phyloP scores from a whole-genome alignment of 2,113 vertebrate genomes.

The Falco punctatus region DNA sequence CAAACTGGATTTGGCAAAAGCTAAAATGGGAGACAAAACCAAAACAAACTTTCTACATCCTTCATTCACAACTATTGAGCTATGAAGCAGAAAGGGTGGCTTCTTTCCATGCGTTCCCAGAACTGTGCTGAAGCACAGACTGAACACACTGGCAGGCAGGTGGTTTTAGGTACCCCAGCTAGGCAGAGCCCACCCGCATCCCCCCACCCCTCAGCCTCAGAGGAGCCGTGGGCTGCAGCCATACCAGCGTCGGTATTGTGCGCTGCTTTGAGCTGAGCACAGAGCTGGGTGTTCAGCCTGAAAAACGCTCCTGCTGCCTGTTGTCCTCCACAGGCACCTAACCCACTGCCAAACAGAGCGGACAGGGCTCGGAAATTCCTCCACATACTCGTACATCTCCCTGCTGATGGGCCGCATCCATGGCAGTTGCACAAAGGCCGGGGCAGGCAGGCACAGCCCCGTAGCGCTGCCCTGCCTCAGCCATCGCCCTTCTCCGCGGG shows the following conservation, averaged over 20 bases:
- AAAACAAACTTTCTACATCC: not conserved
- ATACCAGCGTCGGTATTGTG: fast-evolving
- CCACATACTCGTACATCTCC: fast-evolving
- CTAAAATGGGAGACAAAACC: not conserved
- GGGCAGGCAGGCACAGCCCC: not conserved
- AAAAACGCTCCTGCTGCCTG: not conserved
- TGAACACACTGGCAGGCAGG: fast-evolving
- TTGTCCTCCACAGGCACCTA: not conserved
- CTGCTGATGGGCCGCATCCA: not conserved
- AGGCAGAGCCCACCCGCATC: fast-evolving
- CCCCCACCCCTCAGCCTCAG: not conserved
- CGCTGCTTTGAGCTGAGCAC: not conserved
- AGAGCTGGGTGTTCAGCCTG: not conserved
- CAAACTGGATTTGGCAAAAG: not conserved
- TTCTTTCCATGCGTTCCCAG: not conserved
- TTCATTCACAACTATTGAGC: not conserved
- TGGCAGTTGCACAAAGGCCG: too few relatives aligned
- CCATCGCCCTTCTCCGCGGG: not conserved
- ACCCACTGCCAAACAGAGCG: not conserved
- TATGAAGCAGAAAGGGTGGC: not conserved
- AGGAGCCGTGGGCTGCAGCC: not conserved
- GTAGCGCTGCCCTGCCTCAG: not conserved
- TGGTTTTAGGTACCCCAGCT: not conserved
- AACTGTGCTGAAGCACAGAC: fast-evolving
- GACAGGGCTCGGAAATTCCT: not conserved